phyloP scores from a whole-genome alignment of 2,113 vertebrate species.

The Rhea americana region DNA sequence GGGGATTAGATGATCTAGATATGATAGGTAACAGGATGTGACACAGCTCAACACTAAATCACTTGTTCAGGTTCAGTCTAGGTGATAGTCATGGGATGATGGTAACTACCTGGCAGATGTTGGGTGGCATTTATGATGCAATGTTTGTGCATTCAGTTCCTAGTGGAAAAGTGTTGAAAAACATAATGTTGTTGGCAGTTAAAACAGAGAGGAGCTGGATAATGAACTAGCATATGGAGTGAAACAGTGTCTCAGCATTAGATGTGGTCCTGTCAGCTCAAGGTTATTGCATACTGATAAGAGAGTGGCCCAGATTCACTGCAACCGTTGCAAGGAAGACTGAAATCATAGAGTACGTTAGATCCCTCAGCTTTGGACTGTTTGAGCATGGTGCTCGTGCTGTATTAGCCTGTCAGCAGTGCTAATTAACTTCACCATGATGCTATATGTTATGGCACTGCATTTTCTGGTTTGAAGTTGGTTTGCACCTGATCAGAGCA shows the following conservation, averaged over 20 bases:
- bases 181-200: constrained; percentile 69
- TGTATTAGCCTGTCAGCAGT: not conserved
- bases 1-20: not conserved
- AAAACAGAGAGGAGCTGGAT: constrained; percentile 59
- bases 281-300: not conserved
- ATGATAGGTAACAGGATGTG: constrained; percentile 18
- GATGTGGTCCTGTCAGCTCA: constrained; percentile 36
- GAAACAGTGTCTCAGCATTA: constrained; percentile 33
- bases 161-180: constrained; percentile 65
- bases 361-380: not conserved
- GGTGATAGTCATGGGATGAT: constrained; percentile 54
- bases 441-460: not conserved
- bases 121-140: constrained; percentile 64
- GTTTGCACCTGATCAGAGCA: not conserved
- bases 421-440: not conserved
- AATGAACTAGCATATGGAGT: constrained; percentile 63
- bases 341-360: not conserved
- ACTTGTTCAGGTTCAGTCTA: constrained; percentile 38
- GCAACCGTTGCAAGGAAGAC: not conserved
- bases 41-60: constrained; percentile 46
- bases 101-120: constrained; percentile 64
- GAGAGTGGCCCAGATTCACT: not conserved
- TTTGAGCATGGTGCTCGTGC: not conserved
- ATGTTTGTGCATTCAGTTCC: constrained; percentile 69
- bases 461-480: not conserved